A percentile compares a stretch with the other conserved stretches of the same genome.
Conservation (phyloP, 2,888 invertebrate species). For the Heliconius aoede region DNA sequence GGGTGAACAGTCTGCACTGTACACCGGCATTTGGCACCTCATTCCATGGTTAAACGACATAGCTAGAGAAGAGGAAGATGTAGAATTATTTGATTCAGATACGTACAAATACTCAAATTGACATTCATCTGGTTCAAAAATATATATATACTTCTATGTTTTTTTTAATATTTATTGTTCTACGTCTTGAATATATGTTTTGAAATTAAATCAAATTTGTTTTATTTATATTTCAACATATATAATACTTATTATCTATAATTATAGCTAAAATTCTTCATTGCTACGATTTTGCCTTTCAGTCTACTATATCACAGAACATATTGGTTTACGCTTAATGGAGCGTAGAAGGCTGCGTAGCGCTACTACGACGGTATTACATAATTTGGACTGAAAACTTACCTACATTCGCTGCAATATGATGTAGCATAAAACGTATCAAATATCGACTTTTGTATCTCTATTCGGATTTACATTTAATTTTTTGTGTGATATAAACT, state of each 20-base stretch:
- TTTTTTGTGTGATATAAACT: too few species aligned
- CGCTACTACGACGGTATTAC: background rate
- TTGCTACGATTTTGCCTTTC: background rate
- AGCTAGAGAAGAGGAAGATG: conserved; percentile 58
- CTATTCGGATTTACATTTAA: too few species aligned
- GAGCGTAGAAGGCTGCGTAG: conserved; percentile 7
- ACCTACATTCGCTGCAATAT: too few species aligned
- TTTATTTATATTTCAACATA: background rate
- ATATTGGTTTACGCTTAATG: background rate
- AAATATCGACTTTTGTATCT: background rate
- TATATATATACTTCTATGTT: background rate
- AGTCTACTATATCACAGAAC: background rate
- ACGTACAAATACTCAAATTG: conserved; percentile 30
- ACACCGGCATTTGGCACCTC: conserved; percentile 71
- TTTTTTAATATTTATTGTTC: background rate
- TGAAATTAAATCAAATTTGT: background rate
- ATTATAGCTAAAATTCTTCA: background rate
- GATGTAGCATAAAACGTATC: background rate
- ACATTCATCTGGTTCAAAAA: background rate
- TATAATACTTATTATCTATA: background rate
- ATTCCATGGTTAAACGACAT: conserved; percentile 68
- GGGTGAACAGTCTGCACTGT: conserved; percentile 68
- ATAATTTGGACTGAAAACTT: background rate
- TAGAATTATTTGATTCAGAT: conserved; percentile 34
- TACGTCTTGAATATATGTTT: background rate